Percentiles rank a stretch among this genome's conserved stretches.
Evolutionary conservation across 2,888 invertebrate genomes (phyloP).

Genomic region (Chymomyza procnemis): DNA sequence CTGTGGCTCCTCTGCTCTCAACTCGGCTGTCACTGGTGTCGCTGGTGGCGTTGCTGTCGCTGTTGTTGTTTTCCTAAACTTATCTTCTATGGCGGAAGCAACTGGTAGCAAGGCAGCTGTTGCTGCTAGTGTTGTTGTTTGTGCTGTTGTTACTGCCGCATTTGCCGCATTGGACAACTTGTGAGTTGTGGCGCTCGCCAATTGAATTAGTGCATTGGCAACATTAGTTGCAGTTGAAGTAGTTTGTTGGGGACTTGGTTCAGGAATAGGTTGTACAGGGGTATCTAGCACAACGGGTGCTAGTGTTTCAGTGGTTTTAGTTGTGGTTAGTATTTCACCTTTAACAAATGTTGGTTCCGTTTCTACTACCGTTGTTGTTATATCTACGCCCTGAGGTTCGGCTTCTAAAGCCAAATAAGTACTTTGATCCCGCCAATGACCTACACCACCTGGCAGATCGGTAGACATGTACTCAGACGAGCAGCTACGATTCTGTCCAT

Average conservation of each 20-base stretch:
- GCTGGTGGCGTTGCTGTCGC: slow-evolving; percentile 17
- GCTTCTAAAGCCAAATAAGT: slow-evolving; percentile 85
- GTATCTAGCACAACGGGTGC: slow-evolving; percentile 36
- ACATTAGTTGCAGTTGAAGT: slow-evolving; percentile 55
- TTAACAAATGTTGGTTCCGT: slow-evolving; percentile 16
- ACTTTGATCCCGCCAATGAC: slow-evolving; percentile 89
- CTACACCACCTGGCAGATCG: slow-evolving; percentile 88
- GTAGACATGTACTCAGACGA: slow-evolving; percentile 84
- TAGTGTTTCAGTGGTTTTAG: slow-evolving; percentile 42
- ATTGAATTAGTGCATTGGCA: slow-evolving; percentile 75
- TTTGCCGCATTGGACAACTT: slow-evolving; percentile 64
- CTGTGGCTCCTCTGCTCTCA: slow-evolving; percentile 21
- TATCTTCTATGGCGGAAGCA: slow-evolving; percentile 58
- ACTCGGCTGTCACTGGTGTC: slow-evolving; percentile 24
- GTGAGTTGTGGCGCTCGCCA: slow-evolving; percentile 74
- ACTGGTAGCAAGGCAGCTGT: slow-evolving; percentile 59
- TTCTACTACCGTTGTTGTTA: slow-evolving; percentile 37
- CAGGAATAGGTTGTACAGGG: slow-evolving; percentile 30
- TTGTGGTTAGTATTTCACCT: slow-evolving; percentile 49
- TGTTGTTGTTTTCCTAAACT: slow-evolving; percentile 42
- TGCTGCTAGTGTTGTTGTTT: slow-evolving; percentile 62
- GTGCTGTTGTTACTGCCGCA: slow-evolving; percentile 61
- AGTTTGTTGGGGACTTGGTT: slow-evolving; percentile 42
- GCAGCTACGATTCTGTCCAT: slow-evolving; percentile 72
- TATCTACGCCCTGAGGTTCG: slow-evolving; percentile 63